A percentile compares a stretch with the other conserved stretches of the same genome.
These are phyloP conservation scores for Apteryx mantelli DNA, from an alignment of 2,113 vertebrate genomes.

Conservation along the genomic window DNA sequence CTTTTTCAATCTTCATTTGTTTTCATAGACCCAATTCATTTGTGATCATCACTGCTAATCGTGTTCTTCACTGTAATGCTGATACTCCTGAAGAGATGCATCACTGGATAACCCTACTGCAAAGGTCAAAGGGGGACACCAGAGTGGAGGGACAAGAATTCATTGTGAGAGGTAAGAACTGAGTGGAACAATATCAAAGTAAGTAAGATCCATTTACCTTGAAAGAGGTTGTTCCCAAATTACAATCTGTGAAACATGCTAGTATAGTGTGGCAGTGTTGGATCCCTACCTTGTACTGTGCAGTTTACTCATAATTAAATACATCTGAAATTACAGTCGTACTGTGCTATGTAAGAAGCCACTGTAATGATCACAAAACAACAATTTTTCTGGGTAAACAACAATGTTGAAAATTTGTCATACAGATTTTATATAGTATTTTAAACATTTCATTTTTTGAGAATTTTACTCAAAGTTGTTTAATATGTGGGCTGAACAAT, in stretches of 20 bases:
- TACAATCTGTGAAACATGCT: not conserved
- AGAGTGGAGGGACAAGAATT: conserved; percentile 97
- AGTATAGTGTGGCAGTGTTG: not conserved
- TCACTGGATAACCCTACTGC: conserved; percentile 97
- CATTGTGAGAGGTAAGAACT: conserved; percentile 90
- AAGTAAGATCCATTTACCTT: not conserved
- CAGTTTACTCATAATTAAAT: not conserved
- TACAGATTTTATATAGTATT: not conserved
- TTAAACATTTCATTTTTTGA: not conserved
- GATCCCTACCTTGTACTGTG: not conserved
- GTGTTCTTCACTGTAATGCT: conserved; percentile 94
- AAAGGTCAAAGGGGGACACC: conserved; percentile 94
- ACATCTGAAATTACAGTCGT: not conserved
- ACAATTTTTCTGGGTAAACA: not conserved
- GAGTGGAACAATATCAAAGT: not conserved
- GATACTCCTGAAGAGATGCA: conserved; percentile 99
- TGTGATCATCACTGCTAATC: conserved; percentile 96
- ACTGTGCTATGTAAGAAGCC: not conserved
- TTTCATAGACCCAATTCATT: conserved; percentile 90
- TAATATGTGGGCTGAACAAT: not conserved
- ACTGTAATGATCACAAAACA: not conserved
- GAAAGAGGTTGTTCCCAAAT: not conserved
- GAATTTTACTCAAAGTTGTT: not conserved
- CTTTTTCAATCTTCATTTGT: not conserved
- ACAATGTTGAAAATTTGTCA: not conserved